A percentile compares a stretch with the other conserved stretches of the same genome.
Conservation (phyloP, 1,140 invertebrate genomes). For the Sinella curviseta region DNA sequence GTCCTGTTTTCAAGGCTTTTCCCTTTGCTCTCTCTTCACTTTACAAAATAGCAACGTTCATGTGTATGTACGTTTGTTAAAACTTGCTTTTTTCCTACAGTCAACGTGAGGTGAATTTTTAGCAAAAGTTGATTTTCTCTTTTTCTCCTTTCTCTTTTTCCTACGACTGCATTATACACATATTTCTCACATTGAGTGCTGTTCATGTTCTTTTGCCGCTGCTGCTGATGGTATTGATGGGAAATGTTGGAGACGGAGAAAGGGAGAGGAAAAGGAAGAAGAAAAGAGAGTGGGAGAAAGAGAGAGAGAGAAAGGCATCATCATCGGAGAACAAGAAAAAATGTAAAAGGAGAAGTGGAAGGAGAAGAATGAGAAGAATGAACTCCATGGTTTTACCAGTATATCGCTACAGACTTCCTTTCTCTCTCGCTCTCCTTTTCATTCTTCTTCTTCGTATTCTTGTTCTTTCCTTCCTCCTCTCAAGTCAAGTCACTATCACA, state of each 20-base stretch:
- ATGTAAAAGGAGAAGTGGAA: neutral
- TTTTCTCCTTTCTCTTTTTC: no score
- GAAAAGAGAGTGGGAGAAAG: neutral
- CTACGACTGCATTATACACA: conserved; percentile 13
- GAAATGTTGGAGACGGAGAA: neutral
- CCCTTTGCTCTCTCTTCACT: no score
- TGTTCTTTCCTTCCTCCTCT: no score
- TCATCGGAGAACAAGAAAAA: neutral
- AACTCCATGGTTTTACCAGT: no score
- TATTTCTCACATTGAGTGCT: neutral
- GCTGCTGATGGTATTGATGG: no score
- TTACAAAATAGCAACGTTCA: no score
- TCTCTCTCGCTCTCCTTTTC: no score
- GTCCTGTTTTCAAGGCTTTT: conserved; percentile 29
- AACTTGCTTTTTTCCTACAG: conserved; percentile 39
- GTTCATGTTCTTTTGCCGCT: no score
- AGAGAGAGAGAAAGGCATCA: neutral
- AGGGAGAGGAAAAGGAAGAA: neutral
- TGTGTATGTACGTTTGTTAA: conserved; percentile 38
- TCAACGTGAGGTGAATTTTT: conserved; percentile 38
- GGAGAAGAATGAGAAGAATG: no score
- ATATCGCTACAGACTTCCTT: no score
- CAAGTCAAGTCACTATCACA: neutral
- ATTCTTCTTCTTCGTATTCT: no score
- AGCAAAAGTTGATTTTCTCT: conserved; percentile 27